Percentiles rank a stretch among this genome's conserved stretches.
These are phyloP conservation scores for Eustalomyia histrio DNA, from an alignment of 2,888 invertebrate genomes.

Conservation along the genomic window DNA sequence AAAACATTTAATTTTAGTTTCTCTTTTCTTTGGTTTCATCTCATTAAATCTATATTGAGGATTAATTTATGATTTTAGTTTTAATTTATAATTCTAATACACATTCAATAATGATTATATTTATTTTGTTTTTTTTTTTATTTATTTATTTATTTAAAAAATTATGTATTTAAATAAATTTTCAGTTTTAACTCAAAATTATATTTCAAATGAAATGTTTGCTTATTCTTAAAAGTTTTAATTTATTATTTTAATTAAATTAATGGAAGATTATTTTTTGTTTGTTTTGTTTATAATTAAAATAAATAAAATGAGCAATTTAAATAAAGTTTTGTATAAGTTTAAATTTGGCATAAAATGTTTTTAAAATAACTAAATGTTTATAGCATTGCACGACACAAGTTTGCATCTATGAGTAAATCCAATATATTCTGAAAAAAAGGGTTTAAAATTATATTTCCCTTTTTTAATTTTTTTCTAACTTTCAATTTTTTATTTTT, in stretches of 20 bases:
- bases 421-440: no score
- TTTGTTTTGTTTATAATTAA: conserved; percentile 2
- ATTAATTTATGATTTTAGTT: background rate
- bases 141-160: conserved; percentile 4
- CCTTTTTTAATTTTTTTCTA: no score
- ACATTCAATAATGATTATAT: conserved; percentile 30
- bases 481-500: no score
- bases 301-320: no score
- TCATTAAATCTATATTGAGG: conserved; percentile 3
- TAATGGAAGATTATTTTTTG: conserved; percentile 24
- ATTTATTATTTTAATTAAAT: conserved; percentile 20
- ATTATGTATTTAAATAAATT: no score
- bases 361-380: conserved; percentile 24
- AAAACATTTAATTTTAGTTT: conserved; percentile 53
- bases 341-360: background rate
- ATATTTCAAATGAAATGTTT: conserved; percentile 5
- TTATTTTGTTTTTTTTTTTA: conserved; percentile 1
- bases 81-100: conserved; percentile 36
- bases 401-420: no score
- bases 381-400: conserved; percentile 13
- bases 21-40: conserved; percentile 5
- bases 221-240: background rate
- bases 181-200: background rate
- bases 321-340: background rate
- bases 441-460: no score